Evolutionary conservation across 2,113 vertebrate species (phyloP), one percentile per base, ranked within the genome.

Genomic region (Pollachius pollachius): DNA sequence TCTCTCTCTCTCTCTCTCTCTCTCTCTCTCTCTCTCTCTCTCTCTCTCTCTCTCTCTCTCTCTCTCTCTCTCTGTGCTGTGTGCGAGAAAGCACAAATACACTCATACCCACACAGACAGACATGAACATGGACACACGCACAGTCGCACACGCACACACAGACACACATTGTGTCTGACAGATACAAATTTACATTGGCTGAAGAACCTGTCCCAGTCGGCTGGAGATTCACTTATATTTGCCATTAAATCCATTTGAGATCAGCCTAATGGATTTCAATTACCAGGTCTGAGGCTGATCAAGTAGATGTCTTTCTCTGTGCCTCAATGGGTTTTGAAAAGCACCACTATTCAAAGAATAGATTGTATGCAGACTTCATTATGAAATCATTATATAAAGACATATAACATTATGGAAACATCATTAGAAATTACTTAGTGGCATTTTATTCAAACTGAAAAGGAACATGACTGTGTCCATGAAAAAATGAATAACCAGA

Each of bases 211-310:
- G 86, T 90, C 89, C 84, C 87, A 87, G n/a, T 89, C 89, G 92
- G 92, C 91, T 90, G 92, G 91, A 93, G 94, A 94, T 91, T 92
- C 89, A 88, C 91, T 95, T 93, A 93, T 95, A 92, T 96, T 96
- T 94, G 92, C 87, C 93, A 93, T 94, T 85, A 85, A 85, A 90
- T 90, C 90, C 90, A 92, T 95, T 95, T 97, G 91, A 91, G 89
- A 94, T 94, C 91, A 87, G 67, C 77, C 78, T 88, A 91, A 90
- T 91, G 88, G 86, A 89, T 91, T 95, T 96, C 94, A 95, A 92
- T 94, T 93, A 91, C 91, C 90, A 90, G 87, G 85, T 91, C 90
- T 91, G 89, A 95, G 89, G 84, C 88, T 87, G 88, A 93, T 89
- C 77, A 87, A 80, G 74, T 75, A 73, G 76, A 87, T 83, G 72